These are phyloP conservation scores for Theonella swinhoei DNA, from an alignment of 37 sponge, comb jelly and placozoan genomes.

Conservation along the genomic window DNA sequence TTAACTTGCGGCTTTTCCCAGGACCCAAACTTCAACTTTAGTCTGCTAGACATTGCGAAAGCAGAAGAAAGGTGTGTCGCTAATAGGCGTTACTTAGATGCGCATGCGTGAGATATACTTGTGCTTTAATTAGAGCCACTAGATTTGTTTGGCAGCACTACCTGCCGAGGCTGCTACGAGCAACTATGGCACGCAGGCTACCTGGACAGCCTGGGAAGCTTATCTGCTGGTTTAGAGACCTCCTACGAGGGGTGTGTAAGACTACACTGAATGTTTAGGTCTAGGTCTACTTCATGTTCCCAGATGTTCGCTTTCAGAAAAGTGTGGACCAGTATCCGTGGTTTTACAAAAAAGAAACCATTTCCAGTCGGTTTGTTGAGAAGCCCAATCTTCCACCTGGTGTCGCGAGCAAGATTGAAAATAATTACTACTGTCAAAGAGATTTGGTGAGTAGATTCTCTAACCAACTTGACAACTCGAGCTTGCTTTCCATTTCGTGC, in stretches of 20 bases:
- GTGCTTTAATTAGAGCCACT: no score
- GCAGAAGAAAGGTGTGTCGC: neutral
- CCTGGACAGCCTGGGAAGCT: slow-evolving; percentile 62
- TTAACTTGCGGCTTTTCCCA: slow-evolving; percentile 26
- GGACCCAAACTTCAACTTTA: slow-evolving; percentile 13
- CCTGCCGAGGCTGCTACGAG: no score
- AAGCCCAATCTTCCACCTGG: slow-evolving; percentile 83
- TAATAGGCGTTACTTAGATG: no score
- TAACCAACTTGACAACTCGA: no score
- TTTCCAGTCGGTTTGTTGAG: slow-evolving; percentile 56
- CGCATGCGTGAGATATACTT: no score
- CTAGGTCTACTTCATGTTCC: no score
- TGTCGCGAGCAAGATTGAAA: slow-evolving; percentile 65
- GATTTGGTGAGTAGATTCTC: slow-evolving; percentile 55
- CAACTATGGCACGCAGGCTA: slow-evolving; percentile 14
- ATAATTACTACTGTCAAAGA: slow-evolving; percentile 76
- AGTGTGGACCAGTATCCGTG: slow-evolving; percentile 36
- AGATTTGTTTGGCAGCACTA: no score
- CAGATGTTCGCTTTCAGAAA: no score
- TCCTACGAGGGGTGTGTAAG: slow-evolving; percentile 65
- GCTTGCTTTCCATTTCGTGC: neutral
- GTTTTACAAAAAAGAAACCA: slow-evolving; percentile 5
- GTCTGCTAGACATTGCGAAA: no score
- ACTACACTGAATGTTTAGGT: neutral
- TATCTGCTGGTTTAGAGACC: slow-evolving; percentile 55